Percentiles rank a stretch among this genome's conserved stretches.
Evolutionary conservation across 2,113 vertebrate genomes (phyloP).

Genomic region (Romanogobio albipinnatus): DNA sequence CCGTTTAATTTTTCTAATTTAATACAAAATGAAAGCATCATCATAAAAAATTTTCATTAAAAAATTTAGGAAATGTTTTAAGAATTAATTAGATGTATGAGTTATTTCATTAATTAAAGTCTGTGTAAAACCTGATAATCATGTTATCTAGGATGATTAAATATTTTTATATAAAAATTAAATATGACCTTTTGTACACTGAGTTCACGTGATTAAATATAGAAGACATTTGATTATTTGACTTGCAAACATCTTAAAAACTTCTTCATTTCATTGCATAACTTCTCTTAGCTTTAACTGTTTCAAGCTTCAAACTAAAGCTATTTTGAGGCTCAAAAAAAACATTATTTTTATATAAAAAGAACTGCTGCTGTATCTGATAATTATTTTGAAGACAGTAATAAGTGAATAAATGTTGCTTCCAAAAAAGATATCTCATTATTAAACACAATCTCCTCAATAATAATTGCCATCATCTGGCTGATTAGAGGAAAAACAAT

Average conservation of each 20-base stretch:
- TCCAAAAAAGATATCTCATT: background rate
- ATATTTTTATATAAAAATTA: too few relatives aligned
- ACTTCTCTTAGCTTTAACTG: background rate
- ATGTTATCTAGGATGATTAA: background rate
- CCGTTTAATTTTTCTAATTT: background rate
- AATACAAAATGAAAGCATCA: background rate
- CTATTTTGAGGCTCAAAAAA: background rate
- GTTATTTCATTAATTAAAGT: background rate
- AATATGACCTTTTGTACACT: background rate
- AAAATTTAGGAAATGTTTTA: background rate
- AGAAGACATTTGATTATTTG: background rate
- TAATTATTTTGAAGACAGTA: background rate
- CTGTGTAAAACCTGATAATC: background rate
- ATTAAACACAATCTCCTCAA: background rate
- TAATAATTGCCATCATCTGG: background rate
- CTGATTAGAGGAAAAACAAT: background rate
- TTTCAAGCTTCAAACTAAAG: background rate
- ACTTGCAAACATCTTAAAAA: background rate
- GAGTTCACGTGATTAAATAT: background rate
- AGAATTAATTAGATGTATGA: background rate
- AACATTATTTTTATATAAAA: too few relatives aligned
- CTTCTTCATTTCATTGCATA: background rate
- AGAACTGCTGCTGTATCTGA: background rate
- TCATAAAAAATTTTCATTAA: background rate
- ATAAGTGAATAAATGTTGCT: background rate